phyloP scores from a whole-genome alignment of 1,140 invertebrate species.

The Drosophila santomea region DNA sequence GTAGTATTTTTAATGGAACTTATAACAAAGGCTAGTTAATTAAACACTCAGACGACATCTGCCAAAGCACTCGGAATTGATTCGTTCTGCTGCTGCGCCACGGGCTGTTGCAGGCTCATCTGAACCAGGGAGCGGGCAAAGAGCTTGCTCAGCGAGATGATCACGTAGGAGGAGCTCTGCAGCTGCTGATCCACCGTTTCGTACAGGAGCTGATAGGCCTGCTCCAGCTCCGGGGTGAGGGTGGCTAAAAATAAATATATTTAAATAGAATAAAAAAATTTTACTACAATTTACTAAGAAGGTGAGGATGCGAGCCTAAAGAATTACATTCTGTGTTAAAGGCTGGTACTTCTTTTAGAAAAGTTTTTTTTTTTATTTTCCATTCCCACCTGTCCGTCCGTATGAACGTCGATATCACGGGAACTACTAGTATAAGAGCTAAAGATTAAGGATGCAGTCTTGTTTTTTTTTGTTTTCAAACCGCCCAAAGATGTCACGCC shows the following conservation, averaged over 20 bases:
- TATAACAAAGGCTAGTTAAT: constrained; percentile 39
- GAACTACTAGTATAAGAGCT: no score
- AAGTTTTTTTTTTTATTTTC: no score
- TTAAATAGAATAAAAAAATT: no score
- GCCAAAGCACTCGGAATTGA: constrained; percentile 58
- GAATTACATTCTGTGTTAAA: no score
- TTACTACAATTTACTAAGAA: no score
- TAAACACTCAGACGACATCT: constrained; percentile 41
- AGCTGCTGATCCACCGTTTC: constrained; percentile 85
- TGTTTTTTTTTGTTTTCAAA: no score
- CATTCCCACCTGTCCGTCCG: no score
- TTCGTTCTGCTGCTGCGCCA: constrained; percentile 37
- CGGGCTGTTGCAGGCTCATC: constrained; percentile 44
- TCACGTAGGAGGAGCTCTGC: constrained; percentile 78
- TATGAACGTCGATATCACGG: no score
- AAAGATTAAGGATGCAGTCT: no score
- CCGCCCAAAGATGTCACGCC: no score
- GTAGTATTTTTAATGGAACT: constrained; percentile 40
- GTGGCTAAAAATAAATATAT: constrained; percentile 28
- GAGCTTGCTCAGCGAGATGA: constrained; percentile 70
- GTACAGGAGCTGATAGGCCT: constrained; percentile 80
- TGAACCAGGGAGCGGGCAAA: constrained; percentile 52
- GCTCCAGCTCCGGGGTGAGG: constrained; percentile 76
- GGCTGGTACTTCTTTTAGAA: no score
- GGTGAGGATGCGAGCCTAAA: no score